These are phyloP conservation scores for Chiropotes sagulatus DNA, from an alignment of 2,797 vertebrate species.

Conservation along the genomic window DNA sequence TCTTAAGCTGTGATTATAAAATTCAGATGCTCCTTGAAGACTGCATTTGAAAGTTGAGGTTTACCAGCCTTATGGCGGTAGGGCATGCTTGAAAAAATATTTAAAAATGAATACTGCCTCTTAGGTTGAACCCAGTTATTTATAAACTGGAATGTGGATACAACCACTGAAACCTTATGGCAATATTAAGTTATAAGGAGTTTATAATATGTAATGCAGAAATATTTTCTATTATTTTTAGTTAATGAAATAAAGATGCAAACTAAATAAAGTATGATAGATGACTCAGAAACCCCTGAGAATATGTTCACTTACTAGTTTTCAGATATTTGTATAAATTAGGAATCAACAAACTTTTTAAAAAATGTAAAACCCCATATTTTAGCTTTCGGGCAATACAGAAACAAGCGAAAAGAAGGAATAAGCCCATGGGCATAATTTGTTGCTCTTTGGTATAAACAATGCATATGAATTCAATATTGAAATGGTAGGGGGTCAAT, in stretches of 20 bases:
- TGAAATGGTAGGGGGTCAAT: neutral
- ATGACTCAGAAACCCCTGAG: neutral
- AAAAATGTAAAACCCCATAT: neutral
- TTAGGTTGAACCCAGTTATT: neutral
- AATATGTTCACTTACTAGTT: neutral
- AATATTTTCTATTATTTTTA: neutral
- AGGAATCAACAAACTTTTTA: neutral
- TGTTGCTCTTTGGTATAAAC: neutral
- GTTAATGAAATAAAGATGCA: neutral
- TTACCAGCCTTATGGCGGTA: neutral
- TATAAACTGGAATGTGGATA: neutral
- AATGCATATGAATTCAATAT: neutral
- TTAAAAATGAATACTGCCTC: neutral
- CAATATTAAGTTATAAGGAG: neutral
- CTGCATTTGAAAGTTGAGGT: neutral
- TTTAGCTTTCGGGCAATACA: neutral
- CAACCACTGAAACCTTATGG: neutral
- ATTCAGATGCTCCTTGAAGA: neutral
- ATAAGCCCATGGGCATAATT: neutral
- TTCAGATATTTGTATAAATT: neutral
- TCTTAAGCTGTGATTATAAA: neutral
- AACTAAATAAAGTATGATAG: neutral
- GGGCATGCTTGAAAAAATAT: neutral
- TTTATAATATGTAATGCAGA: neutral
- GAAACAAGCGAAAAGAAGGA: neutral